These are phyloP conservation scores for Panthera tigris DNA, from an alignment of 2,113 vertebrate genomes.

Conservation along the genomic window DNA sequence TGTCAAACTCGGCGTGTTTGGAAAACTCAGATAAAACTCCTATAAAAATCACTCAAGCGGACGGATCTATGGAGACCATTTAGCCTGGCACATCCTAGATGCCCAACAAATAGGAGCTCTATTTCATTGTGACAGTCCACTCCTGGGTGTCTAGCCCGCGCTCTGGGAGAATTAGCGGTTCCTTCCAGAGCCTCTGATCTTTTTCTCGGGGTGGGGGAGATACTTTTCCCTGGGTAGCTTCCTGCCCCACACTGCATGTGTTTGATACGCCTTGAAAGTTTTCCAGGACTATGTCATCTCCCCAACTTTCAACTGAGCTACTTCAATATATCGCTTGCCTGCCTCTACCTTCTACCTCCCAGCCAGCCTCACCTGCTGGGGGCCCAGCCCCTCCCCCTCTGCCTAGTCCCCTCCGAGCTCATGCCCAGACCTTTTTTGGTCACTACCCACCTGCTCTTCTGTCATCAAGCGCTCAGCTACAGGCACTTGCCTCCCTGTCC, in stretches of 20 bases:
- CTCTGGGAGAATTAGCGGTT: conserved; percentile 3
- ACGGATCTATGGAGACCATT: not conserved
- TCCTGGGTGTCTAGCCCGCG: not conserved
- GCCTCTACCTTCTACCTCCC: conserved; percentile 56
- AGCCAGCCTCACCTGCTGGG: conserved; percentile 61
- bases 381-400: not conserved
- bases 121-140: not conserved
- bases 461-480: conserved; percentile 69
- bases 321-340: not conserved
- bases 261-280: conserved; percentile 50
- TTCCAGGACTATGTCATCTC: conserved; percentile 60
- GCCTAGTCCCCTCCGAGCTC: conserved; percentile 11
- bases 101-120: not conserved
- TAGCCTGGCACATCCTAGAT: not conserved
- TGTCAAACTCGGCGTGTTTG: conserved; percentile 6
- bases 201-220: not conserved
- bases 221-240: not conserved
- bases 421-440: conserved; percentile 59
- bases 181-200: conserved; percentile 48
- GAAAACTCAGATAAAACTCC: not conserved
- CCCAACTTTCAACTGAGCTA: conserved; percentile 46
- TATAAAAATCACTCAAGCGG: not conserved
- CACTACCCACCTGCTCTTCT: conserved; percentile 74
- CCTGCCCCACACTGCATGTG: not conserved
- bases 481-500: conserved; percentile 36